phyloP scores from a whole-genome alignment of 2,113 vertebrate genomes.

The Gadus macrocephalus region DNA sequence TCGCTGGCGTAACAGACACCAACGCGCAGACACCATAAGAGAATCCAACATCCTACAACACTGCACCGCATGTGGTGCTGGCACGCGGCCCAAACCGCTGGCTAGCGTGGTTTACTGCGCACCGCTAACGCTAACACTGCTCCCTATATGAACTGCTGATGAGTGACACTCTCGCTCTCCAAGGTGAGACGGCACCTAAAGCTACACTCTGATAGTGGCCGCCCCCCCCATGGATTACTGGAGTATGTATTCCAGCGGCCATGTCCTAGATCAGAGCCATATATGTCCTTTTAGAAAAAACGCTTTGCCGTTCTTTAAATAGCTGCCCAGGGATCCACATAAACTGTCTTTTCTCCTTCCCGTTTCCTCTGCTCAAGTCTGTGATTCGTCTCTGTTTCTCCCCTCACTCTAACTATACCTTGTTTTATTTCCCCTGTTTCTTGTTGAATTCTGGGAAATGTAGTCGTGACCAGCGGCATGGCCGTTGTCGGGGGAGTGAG shows the following conservation, averaged over 20 bases:
- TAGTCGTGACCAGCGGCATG: conserved; percentile 10
- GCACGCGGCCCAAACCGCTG: too few relatives aligned
- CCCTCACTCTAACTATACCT: background rate
- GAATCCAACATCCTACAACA: too few relatives aligned
- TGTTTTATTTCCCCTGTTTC: background rate
- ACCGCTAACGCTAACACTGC: too few relatives aligned
- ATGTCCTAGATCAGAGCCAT: conserved; percentile 44
- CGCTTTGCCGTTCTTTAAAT: too few relatives aligned
- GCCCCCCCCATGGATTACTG: conserved; percentile 24
- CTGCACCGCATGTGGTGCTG: too few relatives aligned
- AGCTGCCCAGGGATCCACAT: too few relatives aligned
- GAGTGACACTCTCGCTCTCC: background rate
- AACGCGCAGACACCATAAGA: too few relatives aligned
- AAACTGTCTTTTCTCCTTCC: too few relatives aligned
- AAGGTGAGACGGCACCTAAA: conserved; percentile 11
- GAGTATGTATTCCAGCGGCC: conserved; percentile 14
- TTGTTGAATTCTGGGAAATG: conserved; percentile 10
- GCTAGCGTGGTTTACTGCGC: too few relatives aligned
- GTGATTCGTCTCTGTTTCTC: background rate
- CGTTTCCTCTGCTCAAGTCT: background rate
- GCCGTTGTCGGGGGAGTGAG: conserved; percentile 3
- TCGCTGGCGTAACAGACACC: conserved; percentile 34
- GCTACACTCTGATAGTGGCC: background rate
- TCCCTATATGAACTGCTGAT: background rate
- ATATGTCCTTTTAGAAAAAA: conserved; percentile 29